These are phyloP conservation scores for Cerceris ruficornis DNA, from an alignment of 2,888 invertebrate genomes.

Conservation along the genomic window DNA sequence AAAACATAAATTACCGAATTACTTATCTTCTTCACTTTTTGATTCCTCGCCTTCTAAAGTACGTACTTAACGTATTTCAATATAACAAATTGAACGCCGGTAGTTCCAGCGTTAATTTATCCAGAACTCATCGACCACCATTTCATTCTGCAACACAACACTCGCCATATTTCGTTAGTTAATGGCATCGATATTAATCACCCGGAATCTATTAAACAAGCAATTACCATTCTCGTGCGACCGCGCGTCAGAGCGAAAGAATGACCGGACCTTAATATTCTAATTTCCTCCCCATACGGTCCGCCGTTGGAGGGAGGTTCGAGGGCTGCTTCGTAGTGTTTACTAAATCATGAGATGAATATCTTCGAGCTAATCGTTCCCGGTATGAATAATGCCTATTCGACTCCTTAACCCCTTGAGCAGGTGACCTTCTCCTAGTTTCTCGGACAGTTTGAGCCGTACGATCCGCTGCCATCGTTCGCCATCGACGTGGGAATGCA, in stretches of 20 bases:
- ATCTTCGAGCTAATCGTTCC: constrained; percentile 70
- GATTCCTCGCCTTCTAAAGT: too few relatives aligned
- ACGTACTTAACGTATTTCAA: too few relatives aligned
- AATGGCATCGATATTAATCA: constrained; percentile 23
- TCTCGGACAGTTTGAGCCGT: constrained; percentile 28
- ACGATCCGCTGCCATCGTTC: constrained; percentile 23
- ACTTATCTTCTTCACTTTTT: too few relatives aligned
- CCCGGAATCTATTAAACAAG: constrained; percentile 29
- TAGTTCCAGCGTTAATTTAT: too few relatives aligned
- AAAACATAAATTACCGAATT: background rate
- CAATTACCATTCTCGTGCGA: constrained; percentile 28
- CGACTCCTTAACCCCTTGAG: constrained; percentile 67
- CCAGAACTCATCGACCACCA: background rate
- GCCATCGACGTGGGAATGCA: constrained; percentile 61
- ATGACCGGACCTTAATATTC: constrained; percentile 40
- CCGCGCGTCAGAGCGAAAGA: constrained; percentile 3
- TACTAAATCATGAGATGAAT: constrained; percentile 76
- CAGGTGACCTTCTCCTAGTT: constrained; percentile 61
- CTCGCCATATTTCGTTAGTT: constrained; percentile 11
- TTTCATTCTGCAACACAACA: background rate
- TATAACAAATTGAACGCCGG: too few relatives aligned
- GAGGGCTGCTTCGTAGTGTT: constrained; percentile 60
- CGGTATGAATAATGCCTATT: constrained; percentile 73
- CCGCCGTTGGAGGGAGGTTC: constrained; percentile 15
- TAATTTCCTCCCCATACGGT: constrained; percentile 32